Percentiles rank a stretch among this genome's conserved stretches.
These are phyloP conservation scores for Bhutanitis thaidina DNA, from an alignment of 2,888 invertebrate species.

Conservation along the genomic window DNA sequence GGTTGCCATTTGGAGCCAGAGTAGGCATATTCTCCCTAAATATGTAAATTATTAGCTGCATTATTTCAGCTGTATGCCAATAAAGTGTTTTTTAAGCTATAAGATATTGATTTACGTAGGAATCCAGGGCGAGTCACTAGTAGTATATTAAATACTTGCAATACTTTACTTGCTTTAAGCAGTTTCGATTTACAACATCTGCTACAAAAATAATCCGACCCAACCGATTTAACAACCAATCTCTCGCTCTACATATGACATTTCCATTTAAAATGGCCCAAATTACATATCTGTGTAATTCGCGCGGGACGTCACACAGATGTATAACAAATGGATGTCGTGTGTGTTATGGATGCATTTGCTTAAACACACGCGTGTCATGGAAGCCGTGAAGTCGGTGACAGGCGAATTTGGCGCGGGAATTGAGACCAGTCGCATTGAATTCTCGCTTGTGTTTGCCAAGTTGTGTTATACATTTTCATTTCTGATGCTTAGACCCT, in stretches of 20 bases:
- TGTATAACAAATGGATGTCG: background rate
- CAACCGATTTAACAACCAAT: background rate
- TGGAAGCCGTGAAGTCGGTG: background rate
- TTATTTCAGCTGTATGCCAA: too few species aligned
- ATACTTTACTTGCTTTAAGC: too few species aligned
- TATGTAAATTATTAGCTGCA: too few species aligned
- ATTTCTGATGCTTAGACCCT: too few species aligned
- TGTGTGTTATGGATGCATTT: background rate
- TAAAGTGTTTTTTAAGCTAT: too few species aligned
- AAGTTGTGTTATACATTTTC: too few species aligned
- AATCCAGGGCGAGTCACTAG: too few species aligned
- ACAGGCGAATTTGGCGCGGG: background rate
- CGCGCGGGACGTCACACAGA: background rate
- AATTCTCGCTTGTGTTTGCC: background rate
- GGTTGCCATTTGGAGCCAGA: too few species aligned
- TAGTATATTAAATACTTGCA: too few species aligned
- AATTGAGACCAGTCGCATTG: background rate
- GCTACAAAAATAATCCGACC: background rate
- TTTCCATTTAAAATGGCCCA: constrained; percentile 7
- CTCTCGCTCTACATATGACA: background rate
- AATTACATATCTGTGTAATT: background rate
- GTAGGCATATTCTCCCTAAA: too few species aligned
- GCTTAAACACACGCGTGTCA: background rate
- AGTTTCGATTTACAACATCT: too few species aligned
- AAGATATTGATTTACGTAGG: too few species aligned